Evolutionary conservation across 2,113 vertebrate species (phyloP), one percentile per base, ranked within the genome.

Genomic region (Pluvialis apricaria): DNA sequence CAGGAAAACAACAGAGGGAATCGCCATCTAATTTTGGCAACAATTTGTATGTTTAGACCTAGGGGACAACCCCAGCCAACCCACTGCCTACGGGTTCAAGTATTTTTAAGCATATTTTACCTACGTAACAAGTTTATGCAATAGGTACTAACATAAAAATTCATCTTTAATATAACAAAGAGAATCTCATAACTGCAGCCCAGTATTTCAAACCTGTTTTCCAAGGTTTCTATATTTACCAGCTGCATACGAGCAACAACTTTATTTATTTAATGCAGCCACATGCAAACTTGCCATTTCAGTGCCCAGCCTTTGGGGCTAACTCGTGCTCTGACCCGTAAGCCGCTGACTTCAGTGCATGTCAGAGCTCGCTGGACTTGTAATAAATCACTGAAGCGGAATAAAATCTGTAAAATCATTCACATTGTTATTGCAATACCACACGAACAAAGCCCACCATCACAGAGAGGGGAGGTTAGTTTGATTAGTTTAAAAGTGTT

Each of bases 381-480:
- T 7, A 82, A 87, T 82, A 95, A 92, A 90, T 52, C 71, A 96
- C 60, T 62, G 34, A 60, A 17, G 29, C 60, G 83, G 89, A 95
- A 91, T 61, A 90, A 96, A 68, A 91, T 82, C 86, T 91, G 77
- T 25, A 88, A 96, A 96, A 94, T 71, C 64, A 72, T 82, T 79
- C 79, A 32, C 66, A 15, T 62, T 88, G 73, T 92, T 95, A 70
- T 0, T 70, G 77, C 88, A 86, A 70, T 31, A 64, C 21, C 38
- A 45, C 52, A 86, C 1, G 19, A 91, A 88, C 71, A 93, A 93
- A 96, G 88, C 77, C 83, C 83, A 90, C 78, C 88, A 51, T 47
- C 81, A 44, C 1, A 3, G 58, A 82, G 72, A 9, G 1, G 7
- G n/a, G 51, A 77, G 89, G 68, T 58, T 86, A 75, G 42, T 94